Percentiles rank a stretch among this genome's conserved stretches.
phyloP scores from a whole-genome alignment of 2,797 vertebrate species.

The Cercopithecus mitis region DNA sequence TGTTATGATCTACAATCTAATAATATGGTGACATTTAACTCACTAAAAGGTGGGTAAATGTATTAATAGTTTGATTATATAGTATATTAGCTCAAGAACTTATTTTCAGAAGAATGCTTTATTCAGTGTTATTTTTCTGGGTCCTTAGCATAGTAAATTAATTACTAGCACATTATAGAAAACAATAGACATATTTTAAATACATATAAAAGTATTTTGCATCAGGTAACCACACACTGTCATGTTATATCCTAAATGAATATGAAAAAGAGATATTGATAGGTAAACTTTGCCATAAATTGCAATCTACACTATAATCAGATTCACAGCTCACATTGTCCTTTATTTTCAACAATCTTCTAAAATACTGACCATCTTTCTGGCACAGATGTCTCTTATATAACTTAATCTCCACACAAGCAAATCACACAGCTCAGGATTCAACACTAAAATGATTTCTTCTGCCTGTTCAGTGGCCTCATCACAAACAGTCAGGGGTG shows the following conservation, averaged over 20 bases:
- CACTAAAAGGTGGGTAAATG: not conserved
- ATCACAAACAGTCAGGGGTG: not conserved
- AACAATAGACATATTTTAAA: not conserved
- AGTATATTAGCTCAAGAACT: not conserved
- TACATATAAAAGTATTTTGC: not conserved
- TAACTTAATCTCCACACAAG: slow-evolving; percentile 74
- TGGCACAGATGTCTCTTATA: slow-evolving; percentile 75
- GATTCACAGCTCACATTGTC: not conserved
- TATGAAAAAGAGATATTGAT: not conserved
- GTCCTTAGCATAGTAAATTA: not conserved
- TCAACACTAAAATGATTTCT: slow-evolving; percentile 62
- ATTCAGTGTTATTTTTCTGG: slow-evolving; percentile 6
- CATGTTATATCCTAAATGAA: not conserved
- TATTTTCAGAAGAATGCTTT: slow-evolving; percentile 25
- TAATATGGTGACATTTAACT: not conserved
- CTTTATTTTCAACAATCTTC: slow-evolving; percentile 69
- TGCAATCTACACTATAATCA: not conserved
- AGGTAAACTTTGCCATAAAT: slow-evolving; percentile 3
- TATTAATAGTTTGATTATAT: not conserved
- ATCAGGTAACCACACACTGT: not conserved
- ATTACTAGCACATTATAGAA: not conserved
- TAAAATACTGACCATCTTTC: slow-evolving; percentile 67
- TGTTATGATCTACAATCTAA: not conserved
- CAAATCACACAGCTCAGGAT: slow-evolving; percentile 64
- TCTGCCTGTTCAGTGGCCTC: slow-evolving; percentile 9